Percentiles rank a stretch among this genome's conserved stretches.
phyloP scores from a whole-genome alignment of 2,113 vertebrate species.

The Dicrurus megarhynchus region DNA sequence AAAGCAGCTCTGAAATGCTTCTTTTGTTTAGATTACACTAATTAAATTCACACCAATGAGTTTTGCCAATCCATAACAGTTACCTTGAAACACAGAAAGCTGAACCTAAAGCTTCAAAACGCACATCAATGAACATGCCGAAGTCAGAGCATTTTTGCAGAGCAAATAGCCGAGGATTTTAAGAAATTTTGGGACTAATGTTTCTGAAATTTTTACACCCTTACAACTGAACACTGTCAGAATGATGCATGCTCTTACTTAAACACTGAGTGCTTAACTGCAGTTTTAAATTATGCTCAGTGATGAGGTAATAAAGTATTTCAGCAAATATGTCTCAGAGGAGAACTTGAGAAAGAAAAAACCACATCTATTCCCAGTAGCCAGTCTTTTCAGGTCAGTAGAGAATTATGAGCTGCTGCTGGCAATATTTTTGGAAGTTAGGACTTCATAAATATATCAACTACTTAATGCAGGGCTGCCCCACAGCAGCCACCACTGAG shows the following conservation, averaged over 20 bases:
- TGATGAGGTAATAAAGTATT: conserved; percentile 75
- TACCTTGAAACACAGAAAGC: conserved; percentile 52
- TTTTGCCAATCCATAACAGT: conserved; percentile 56
- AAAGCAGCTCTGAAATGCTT: conserved; percentile 55
- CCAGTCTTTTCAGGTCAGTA: conserved; percentile 56
- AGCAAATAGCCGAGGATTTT: conserved; percentile 29
- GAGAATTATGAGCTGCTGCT: conserved; percentile 60
- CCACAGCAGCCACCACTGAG: background rate
- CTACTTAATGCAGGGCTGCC: background rate
- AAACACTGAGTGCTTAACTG: conserved; percentile 62
- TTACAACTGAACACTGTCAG: conserved; percentile 35
- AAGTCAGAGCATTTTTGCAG: conserved; percentile 3
- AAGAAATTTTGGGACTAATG: background rate
- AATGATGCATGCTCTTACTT: conserved; percentile 71
- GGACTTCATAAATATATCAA: conserved; percentile 65
- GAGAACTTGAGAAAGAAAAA: conserved; percentile 61
- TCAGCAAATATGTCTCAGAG: conserved; percentile 70
- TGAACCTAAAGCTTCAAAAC: conserved; percentile 37
- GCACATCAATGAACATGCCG: background rate
- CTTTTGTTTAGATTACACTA: conserved; percentile 68
- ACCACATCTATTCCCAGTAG: conserved; percentile 47
- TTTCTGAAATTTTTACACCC: conserved; percentile 28
- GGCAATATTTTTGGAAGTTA: conserved; percentile 58
- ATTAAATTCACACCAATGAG: conserved; percentile 73
- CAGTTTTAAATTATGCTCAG: conserved; percentile 69